Base-by-base conservation (phyloP, 1,140 invertebrate species). In the Cardiocondyla obscurior region DNA sequence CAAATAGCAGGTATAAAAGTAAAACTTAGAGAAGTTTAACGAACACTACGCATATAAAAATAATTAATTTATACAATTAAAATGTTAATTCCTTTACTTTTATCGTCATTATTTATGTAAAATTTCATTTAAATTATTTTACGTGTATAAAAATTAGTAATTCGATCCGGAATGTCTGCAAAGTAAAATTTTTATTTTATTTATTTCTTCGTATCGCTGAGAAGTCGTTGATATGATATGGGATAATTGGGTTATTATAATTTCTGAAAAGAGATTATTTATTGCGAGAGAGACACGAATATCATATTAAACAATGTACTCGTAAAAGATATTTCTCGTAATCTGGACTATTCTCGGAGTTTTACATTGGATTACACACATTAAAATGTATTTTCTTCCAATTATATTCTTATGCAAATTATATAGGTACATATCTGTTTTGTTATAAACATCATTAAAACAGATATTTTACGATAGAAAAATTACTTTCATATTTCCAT, bases 341-440 rank as follows among this genome's bases (percentile, higher is more conserved):
- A 64, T 16, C 19, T 7, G 7, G 8, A 22, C 62, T 64, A 74
- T 1, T 19, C 6, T 16, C n/a, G n/a, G 4, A 44, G 12, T 76
- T 64, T 76, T 10, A 49, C 19, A 36, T 30, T 33, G 42, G 42
- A 74, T 62, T 76, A 62, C 57, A 62, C 28, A 64, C 36, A 64
- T 51, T n/a, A n/a, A n/a, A n/a, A 14, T 33, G 19, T 60, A 8
- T 8, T 76, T 76, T 30, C n/a, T 33, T 64, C 8, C 64, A 76
- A 51, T 76, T 64, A 10, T 39, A 64, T 76, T 76, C 22, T 33
- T 14, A 28, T 44, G 6, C 7, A 19, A 36, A 19, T 22, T 39
- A 46, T 39, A 39, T 3, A 58, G 25, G 33, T 10, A 14, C 14
- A 28, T 76, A 25, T 44, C 16, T 16, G 4, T n/a, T 58, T 64